Percentiles rank a stretch among this genome's conserved stretches.
Conservation (phyloP, 2,113 vertebrate genomes). For the Ornithorhynchus anatinus region DNA sequence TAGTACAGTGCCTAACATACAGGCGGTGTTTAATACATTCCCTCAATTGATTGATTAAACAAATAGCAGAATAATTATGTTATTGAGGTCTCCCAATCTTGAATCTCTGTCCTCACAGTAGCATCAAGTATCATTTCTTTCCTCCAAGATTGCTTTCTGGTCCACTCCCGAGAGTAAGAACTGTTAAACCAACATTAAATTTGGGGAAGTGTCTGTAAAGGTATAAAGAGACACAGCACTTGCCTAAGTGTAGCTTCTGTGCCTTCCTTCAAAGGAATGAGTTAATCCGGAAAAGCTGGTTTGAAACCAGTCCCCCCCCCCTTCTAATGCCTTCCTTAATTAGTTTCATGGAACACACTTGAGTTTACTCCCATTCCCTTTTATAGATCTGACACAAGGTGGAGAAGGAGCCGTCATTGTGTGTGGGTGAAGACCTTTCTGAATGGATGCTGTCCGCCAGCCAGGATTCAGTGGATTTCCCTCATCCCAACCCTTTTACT, state of each 20-base stretch:
- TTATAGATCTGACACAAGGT: conserved; percentile 49
- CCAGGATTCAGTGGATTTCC: conserved; percentile 50
- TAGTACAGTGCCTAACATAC: too few relatives aligned
- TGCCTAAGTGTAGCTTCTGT: conserved; percentile 45
- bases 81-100: too few relatives aligned
- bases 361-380: conserved; percentile 45
- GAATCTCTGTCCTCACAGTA: neutral
- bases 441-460: conserved; percentile 49
- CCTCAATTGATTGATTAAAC: too few relatives aligned
- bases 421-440: conserved; percentile 25
- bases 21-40: too few relatives aligned
- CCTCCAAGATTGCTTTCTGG: neutral
- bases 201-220: conserved; percentile 29
- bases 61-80: too few relatives aligned
- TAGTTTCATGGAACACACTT: conserved; percentile 57
- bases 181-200: neutral
- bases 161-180: conserved; percentile 32
- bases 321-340: conserved; percentile 54
- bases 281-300: conserved; percentile 50
- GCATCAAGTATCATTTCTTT: neutral
- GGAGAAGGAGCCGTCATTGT: conserved; percentile 51
- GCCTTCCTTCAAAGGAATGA: conserved; percentile 55
- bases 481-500: conserved; percentile 25
- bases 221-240: conserved; percentile 38
- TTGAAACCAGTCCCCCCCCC: conserved; percentile 30